These are phyloP conservation scores for Drosophila buzzatii DNA, from an alignment of 2,888 invertebrate species.

Conservation along the genomic window DNA sequence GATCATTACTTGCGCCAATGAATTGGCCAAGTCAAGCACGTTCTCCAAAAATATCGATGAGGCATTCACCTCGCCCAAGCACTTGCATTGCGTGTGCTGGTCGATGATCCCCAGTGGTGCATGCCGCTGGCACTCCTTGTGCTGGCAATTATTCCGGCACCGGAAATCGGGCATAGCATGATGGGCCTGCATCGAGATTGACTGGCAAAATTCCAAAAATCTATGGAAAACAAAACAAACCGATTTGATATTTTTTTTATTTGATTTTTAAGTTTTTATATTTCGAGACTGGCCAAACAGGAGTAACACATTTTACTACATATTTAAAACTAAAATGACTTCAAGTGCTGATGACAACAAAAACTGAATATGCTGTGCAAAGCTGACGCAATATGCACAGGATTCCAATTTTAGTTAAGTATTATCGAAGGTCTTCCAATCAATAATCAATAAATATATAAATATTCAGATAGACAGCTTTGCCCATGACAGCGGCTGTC, in stretches of 20 bases:
- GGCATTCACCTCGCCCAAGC: slow-evolving; percentile 76
- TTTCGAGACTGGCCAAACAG: slow-evolving; percentile 52
- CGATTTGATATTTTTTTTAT: slow-evolving; percentile 9
- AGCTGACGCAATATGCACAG: background rate
- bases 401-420: too few species aligned
- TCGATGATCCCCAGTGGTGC: slow-evolving; percentile 80
- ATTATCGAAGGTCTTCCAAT: too few species aligned
- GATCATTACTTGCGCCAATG: slow-evolving; percentile 81
- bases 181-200: slow-evolving; percentile 71
- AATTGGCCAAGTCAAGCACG: slow-evolving; percentile 81
- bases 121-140: slow-evolving; percentile 81
- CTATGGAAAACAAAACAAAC: background rate
- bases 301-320: slow-evolving; percentile 14
- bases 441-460: too few species aligned
- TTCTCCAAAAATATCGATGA: slow-evolving; percentile 83
- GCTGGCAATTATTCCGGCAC: slow-evolving; percentile 78
- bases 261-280: slow-evolving; percentile 22
- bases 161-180: slow-evolving; percentile 80
- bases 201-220: background rate
- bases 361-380: background rate
- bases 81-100: slow-evolving; percentile 70
- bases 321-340: slow-evolving; percentile 4
- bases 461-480: too few species aligned
- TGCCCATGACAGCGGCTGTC: too few species aligned
- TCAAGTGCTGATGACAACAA: background rate